phyloP scores from a whole-genome alignment of 2,888 invertebrate genomes.

The Sinhomidia bicolor region DNA sequence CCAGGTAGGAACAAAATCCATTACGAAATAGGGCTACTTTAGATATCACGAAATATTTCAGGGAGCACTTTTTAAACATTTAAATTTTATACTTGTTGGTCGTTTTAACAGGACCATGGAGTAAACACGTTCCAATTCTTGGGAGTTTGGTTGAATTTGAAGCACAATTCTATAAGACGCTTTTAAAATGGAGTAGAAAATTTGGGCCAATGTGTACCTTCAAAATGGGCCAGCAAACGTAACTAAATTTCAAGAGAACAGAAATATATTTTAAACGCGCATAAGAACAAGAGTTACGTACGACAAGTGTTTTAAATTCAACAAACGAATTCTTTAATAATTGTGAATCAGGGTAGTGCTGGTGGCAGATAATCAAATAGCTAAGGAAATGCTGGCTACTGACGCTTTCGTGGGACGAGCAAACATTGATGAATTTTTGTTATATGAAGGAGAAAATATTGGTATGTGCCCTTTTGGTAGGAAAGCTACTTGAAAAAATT shows the following conservation, averaged over 20 bases:
- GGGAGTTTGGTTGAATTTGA: slow-evolving; percentile 47
- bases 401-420: slow-evolving; percentile 68
- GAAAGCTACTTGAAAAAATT: neutral
- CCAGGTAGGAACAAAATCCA: slow-evolving; percentile 29
- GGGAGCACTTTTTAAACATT: too few relatives aligned
- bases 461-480: neutral
- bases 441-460: slow-evolving; percentile 59
- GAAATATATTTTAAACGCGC: neutral
- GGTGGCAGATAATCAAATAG: slow-evolving; percentile 32
- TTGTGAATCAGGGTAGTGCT: neutral
- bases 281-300: neutral
- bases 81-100: neutral
- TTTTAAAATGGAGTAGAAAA: slow-evolving; percentile 57
- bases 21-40: neutral
- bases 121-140: slow-evolving; percentile 21
- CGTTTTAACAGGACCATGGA: neutral
- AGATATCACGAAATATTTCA: neutral
- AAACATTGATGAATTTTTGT: slow-evolving; percentile 13
- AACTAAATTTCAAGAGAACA: neutral
- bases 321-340: neutral
- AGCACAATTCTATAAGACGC: neutral
- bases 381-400: slow-evolving; percentile 61
- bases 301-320: neutral
- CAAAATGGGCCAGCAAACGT: slow-evolving; percentile 25
- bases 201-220: slow-evolving; percentile 58